A percentile compares a stretch with the other conserved stretches of the same genome.
These are phyloP conservation scores for Nyctalus aviator DNA, from an alignment of 2,797 vertebrate genomes.

Conservation along the genomic window DNA sequence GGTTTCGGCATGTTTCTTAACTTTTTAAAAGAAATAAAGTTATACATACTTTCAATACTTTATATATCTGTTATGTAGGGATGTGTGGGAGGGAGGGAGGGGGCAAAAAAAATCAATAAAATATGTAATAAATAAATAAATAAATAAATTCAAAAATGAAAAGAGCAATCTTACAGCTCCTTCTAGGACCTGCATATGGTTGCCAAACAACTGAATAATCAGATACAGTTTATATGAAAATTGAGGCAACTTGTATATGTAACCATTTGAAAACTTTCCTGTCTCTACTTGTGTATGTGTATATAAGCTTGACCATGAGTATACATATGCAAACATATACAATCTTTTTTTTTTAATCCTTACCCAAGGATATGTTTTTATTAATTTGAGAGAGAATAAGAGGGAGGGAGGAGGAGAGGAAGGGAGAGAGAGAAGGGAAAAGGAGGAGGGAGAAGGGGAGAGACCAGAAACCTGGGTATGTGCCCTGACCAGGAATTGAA, in stretches of 20 bases:
- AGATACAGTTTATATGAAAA: conserved; percentile 18
- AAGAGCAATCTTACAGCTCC: not conserved
- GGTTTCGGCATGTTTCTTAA: conserved; percentile 8
- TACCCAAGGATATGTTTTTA: not conserved
- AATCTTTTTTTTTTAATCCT: not conserved
- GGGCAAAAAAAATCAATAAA: too few relatives aligned
- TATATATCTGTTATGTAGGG: not conserved
- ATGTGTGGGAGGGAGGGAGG: too few relatives aligned
- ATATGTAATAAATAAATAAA: too few relatives aligned
- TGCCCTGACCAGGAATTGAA: not conserved
- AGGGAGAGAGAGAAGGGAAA: too few relatives aligned
- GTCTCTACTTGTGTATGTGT: not conserved
- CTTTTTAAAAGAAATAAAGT: not conserved
- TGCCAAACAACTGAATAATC: conserved; percentile 10
- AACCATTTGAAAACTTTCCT: conserved; percentile 4
- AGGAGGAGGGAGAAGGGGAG: not conserved
- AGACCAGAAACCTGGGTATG: not conserved
- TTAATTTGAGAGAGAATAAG: not conserved
- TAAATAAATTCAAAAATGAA: not conserved
- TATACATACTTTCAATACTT: not conserved
- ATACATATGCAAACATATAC: not conserved
- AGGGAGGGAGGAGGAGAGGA: not conserved
- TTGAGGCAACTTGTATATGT: not conserved
- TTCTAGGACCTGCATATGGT: not conserved
- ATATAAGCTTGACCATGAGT: not conserved